These are phyloP conservation scores for Eudasyphora cyanicolor DNA, from an alignment of 2,888 invertebrate genomes.

Conservation along the genomic window DNA sequence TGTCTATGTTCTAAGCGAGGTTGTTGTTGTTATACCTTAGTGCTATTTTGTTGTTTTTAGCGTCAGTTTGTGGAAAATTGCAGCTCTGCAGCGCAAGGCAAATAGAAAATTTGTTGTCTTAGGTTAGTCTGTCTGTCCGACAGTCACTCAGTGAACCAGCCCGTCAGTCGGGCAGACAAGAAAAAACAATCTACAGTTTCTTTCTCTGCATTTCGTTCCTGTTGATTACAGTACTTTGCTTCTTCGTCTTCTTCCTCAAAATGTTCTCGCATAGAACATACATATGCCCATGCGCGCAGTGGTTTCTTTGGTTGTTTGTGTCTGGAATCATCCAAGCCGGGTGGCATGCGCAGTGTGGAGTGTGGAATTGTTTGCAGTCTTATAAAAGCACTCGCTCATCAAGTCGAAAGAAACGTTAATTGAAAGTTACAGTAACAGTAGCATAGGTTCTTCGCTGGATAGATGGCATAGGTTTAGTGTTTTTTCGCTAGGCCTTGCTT, in stretches of 20 bases:
- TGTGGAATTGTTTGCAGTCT: conserved; percentile 23
- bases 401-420: conserved; percentile 45
- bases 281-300: no score
- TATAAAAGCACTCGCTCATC: conserved; percentile 37
- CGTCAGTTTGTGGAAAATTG: conserved; percentile 31
- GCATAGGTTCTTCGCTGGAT: conserved; percentile 15
- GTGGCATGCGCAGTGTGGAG: not conserved
- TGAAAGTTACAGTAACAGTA: conserved; percentile 56
- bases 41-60: not conserved
- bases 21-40: not conserved
- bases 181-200: not conserved
- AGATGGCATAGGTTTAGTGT: not conserved
- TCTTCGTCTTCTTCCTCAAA: not conserved
- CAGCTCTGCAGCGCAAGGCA: conserved; percentile 8
- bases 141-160: no score
- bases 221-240: conserved; percentile 50
- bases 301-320: not conserved
- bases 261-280: no score
- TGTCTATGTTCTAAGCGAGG: not conserved
- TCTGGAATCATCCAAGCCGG: no score
- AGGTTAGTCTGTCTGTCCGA: no score
- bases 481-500: not conserved
- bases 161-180: no score
- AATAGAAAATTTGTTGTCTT: conserved; percentile 46
- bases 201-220: conserved; percentile 28